A percentile compares a stretch with the other conserved stretches of the same genome.
phyloP scores from a whole-genome alignment of 2,113 vertebrate species.

The Colossoma macropomum region DNA sequence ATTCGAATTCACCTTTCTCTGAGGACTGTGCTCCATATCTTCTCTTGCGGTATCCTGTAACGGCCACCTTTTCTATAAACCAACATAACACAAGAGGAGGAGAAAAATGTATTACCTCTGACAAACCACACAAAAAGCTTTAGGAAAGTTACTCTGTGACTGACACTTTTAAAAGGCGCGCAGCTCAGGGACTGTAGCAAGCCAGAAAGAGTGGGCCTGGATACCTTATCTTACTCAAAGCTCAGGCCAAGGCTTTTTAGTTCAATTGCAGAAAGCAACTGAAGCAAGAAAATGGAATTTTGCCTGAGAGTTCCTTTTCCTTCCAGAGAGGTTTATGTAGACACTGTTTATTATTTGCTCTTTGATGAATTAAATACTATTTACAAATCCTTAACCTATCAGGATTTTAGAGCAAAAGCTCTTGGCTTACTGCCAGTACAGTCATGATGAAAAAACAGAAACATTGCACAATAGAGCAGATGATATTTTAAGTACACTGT shows the following conservation, averaged over 20 bases:
- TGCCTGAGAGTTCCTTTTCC: constrained; percentile 37
- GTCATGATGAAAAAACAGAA: constrained; percentile 2
- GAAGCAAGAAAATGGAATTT: constrained; percentile 55
- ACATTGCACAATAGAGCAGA: neutral
- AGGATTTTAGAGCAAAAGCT: constrained; percentile 23
- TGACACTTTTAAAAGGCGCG: constrained; percentile 41
- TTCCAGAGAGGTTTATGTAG: constrained; percentile 47
- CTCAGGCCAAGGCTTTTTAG: constrained; percentile 42
- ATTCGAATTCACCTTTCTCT: neutral
- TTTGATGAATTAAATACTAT: constrained; percentile 50
- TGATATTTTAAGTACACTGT: constrained; percentile 1
- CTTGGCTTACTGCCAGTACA: constrained; percentile 8
- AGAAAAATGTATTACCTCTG: constrained; percentile 26
- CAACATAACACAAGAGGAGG: constrained; percentile 24
- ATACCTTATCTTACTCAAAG: constrained; percentile 51
- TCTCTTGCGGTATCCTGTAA: constrained; percentile 18
- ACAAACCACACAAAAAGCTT: constrained; percentile 27
- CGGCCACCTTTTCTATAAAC: constrained; percentile 34
- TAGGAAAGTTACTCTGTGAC: constrained; percentile 39
- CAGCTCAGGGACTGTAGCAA: constrained; percentile 28
- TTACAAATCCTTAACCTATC: constrained; percentile 43
- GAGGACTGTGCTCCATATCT: neutral
- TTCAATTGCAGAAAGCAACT: constrained; percentile 41
- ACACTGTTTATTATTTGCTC: constrained; percentile 41
- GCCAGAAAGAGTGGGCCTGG: constrained; percentile 18